These are phyloP conservation scores for Dermochelys coriacea DNA, from an alignment of 2,797 vertebrate genomes.

Conservation along the genomic window DNA sequence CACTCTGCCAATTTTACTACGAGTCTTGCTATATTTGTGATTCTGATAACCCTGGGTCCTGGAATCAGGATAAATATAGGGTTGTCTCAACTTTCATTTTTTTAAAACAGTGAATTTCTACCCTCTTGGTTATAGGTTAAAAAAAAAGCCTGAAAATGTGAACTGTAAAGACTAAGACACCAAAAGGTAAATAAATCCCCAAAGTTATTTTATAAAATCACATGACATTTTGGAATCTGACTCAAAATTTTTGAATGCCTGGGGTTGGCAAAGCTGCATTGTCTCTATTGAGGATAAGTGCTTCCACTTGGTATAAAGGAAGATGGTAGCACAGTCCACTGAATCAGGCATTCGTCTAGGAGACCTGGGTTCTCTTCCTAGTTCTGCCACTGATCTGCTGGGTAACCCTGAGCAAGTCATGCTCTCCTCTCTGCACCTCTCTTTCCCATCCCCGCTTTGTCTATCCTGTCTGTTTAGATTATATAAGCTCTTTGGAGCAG, in stretches of 20 bases:
- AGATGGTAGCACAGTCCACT: neutral
- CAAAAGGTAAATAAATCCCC: neutral
- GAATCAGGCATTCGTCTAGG: neutral
- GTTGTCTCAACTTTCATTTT: neutral
- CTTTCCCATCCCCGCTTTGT: neutral
- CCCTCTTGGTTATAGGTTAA: neutral
- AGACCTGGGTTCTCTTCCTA: neutral
- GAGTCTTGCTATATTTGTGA: conserved; percentile 30
- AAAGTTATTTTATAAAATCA: neutral
- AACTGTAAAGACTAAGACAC: neutral
- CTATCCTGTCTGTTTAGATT: neutral
- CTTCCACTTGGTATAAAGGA: neutral
- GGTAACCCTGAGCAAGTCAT: neutral
- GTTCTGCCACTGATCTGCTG: neutral
- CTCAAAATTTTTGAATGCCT: neutral
- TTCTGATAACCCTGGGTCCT: conserved; percentile 9
- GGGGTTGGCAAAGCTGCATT: neutral
- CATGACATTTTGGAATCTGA: neutral
- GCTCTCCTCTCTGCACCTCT: neutral
- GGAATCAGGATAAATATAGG: conserved; percentile 22
- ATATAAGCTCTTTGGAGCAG: neutral
- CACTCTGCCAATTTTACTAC: neutral
- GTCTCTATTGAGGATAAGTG: neutral
- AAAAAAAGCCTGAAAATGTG: neutral
- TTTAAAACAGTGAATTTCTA: neutral